phyloP scores from a whole-genome alignment of 2,888 invertebrate genomes.

The Furcula furcula region DNA sequence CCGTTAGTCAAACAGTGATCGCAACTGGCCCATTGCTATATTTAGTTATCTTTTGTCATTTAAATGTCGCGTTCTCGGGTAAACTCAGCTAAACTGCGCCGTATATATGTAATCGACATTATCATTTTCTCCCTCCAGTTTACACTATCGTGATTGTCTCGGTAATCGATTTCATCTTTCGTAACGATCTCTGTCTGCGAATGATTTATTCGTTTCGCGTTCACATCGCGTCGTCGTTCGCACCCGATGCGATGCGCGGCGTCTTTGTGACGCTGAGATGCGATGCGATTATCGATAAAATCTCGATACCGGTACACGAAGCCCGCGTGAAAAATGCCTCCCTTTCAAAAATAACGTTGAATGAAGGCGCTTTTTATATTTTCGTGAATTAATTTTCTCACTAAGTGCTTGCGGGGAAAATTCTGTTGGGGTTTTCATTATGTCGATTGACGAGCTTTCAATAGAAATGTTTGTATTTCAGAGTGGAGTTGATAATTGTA shows the following conservation, averaged over 20 bases:
- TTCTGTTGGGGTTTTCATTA: slow-evolving; percentile 48
- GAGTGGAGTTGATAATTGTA: slow-evolving; percentile 43
- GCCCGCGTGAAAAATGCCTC: slow-evolving; percentile 52
- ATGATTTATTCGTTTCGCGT: slow-evolving; percentile 67
- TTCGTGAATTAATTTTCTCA: slow-evolving; percentile 66
- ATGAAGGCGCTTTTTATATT: slow-evolving; percentile 46
- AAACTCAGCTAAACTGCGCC: slow-evolving; percentile 15
- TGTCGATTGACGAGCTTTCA: slow-evolving; percentile 49
- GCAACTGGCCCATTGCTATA: too few species aligned
- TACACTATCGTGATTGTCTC: slow-evolving; percentile 46
- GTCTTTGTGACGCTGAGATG: slow-evolving; percentile 56
- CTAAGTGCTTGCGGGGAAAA: slow-evolving; percentile 54
- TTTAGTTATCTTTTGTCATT: too few species aligned
- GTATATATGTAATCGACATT: slow-evolving; percentile 21
- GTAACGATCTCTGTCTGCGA: slow-evolving; percentile 47
- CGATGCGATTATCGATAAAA: slow-evolving; percentile 38
- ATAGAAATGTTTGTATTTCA: slow-evolving; percentile 49
- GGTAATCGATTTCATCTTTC: slow-evolving; percentile 52
- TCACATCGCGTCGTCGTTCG: slow-evolving; percentile 44
- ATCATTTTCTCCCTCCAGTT: slow-evolving; percentile 29
- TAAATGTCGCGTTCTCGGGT: too few species aligned
- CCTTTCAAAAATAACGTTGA: slow-evolving; percentile 49
- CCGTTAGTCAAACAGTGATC: too few species aligned
- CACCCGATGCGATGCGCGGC: slow-evolving; percentile 39
- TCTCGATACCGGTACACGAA: slow-evolving; percentile 44